These are phyloP conservation scores for Ferrisia virgata DNA, from an alignment of 2,888 invertebrate species.

Conservation along the genomic window DNA sequence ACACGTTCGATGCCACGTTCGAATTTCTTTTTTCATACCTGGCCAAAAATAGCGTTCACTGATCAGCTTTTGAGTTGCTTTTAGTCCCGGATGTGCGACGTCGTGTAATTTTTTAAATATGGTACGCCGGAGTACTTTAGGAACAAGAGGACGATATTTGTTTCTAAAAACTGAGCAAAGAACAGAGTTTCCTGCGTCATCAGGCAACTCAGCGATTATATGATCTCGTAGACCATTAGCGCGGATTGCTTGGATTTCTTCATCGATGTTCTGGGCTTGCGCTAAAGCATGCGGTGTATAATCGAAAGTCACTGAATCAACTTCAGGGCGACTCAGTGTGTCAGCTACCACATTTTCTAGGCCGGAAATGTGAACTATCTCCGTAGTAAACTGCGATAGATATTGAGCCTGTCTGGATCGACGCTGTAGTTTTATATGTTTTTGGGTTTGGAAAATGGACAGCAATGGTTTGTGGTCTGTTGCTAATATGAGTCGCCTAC, in stretches of 20 bases:
- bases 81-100: slow-evolving; percentile 39
- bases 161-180: neutral
- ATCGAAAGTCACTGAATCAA: slow-evolving; percentile 50
- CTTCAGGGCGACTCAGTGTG: neutral
- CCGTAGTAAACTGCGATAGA: neutral
- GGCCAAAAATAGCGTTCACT: slow-evolving; percentile 50
- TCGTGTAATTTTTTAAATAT: slow-evolving; percentile 38
- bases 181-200: neutral
- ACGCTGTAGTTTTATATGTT: neutral
- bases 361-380: neutral
- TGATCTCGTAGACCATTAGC: neutral
- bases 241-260: slow-evolving; percentile 48
- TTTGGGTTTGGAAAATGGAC: neutral
- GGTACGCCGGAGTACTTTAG: slow-evolving; percentile 31
- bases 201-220: neutral
- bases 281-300: slow-evolving; percentile 50
- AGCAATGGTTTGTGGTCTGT: neutral
- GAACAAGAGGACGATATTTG: slow-evolving; percentile 43
- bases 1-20: slow-evolving; percentile 51
- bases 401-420: neutral
- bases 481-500: neutral
- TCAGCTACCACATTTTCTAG: neutral
- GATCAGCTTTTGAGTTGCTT: slow-evolving; percentile 48
- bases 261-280: slow-evolving; percentile 46
- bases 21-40: slow-evolving; percentile 49